Base-by-base conservation (phyloP, 2,797 vertebrate genomes). In the Hirundo rustica region DNA sequence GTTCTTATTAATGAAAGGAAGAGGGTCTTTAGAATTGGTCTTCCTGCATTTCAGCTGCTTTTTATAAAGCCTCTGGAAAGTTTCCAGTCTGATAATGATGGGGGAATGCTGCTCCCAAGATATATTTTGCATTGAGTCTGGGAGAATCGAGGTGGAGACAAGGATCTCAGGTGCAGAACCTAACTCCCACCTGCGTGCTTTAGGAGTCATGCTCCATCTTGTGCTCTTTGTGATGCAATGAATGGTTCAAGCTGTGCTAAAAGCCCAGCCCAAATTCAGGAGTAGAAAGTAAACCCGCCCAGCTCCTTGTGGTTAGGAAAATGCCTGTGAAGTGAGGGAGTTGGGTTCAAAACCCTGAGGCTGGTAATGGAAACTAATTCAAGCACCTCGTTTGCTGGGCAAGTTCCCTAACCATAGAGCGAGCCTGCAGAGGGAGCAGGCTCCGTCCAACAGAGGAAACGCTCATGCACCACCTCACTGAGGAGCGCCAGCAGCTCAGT, bases 121-220 rank as follows among this genome's bases (percentile, higher is more conserved):
- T 13, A 2, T 14, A 74, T 64, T 96, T 94, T 93, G 74, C 88
- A 78, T 89, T 40, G 38, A 68, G 62, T 60, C 92, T 94, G 72
- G 80, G 88, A 95, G 93, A 93, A 93, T 32, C 2, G 4, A 80
- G 61, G 54, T 72, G 70, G 58, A 94, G 90, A 94, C 85, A 86
- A 95, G 32, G 78, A 94, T 93, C 83, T 90, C 27, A 16, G 44
- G 36, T 54, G 36, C 76, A 84, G 85, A 78, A 78, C 42, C 54
- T 61, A 44, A 34, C 85, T 89, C 91, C 87, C 94, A 94, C 82
- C 73, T 27, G 73, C 25, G 0, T 54, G 82, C 68, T 51, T 70
- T 5, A n/a, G 51, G 32, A 93, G 55, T 95, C 92, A 65, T 81
- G 92, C 93, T 96, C 54, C 79, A 72, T 95, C 95, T 93, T 96